Percentiles rank a stretch among this genome's conserved stretches.
Evolutionary conservation across 2,888 invertebrate species (phyloP).

Genomic region (Agrotis exclamationis): DNA sequence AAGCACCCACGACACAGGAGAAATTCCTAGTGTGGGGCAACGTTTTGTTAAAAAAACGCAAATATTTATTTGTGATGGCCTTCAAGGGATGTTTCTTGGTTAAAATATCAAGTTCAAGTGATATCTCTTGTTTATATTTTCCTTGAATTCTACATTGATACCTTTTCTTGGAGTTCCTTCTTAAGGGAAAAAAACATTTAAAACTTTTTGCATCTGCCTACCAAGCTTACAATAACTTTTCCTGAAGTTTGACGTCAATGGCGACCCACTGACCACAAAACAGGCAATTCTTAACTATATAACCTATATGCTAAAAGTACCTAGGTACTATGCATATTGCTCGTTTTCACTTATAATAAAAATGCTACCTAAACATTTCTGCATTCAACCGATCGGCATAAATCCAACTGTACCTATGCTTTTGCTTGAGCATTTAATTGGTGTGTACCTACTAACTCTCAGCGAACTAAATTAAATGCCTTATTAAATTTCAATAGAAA

Average conservation of each 20-base stretch:
- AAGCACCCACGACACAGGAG: no score
- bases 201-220: no score
- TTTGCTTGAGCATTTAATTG: no score
- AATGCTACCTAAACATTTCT: not conserved
- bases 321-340: not conserved
- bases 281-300: not conserved
- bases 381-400: not conserved
- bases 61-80: not conserved
- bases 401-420: no score
- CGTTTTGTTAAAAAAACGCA: no score
- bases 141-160: slow-evolving; percentile 6
- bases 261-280: not conserved
- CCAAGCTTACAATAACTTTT: not conserved
- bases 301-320: not conserved
- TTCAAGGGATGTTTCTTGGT: not conserved
- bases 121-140: slow-evolving; percentile 16
- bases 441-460: no score
- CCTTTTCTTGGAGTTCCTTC: not conserved
- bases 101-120: slow-evolving; percentile 12
- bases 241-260: slow-evolving; percentile 33
- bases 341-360: not conserved
- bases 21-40: no score
- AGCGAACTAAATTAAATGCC: no score
- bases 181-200: slow-evolving; percentile 19
- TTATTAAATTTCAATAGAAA: not conserved